A percentile compares a stretch with the other conserved stretches of the same genome.
phyloP scores from a whole-genome alignment of 92 coral and sea anemone species.

The Zoanthus solanderi region DNA sequence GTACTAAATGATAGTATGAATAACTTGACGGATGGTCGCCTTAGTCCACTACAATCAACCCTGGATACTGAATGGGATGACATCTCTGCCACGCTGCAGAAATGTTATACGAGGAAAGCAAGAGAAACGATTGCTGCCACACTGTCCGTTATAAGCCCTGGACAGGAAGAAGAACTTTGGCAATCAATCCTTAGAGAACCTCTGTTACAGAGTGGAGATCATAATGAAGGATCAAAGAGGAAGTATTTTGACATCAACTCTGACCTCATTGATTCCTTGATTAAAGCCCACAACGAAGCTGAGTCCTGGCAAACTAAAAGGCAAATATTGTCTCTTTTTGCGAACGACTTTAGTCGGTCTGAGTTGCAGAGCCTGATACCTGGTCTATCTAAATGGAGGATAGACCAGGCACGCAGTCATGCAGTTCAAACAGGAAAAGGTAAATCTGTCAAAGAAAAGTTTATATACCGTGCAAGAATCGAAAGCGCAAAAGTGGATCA shows the following conservation, averaged over 20 bases:
- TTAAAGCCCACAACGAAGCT: slow-evolving; percentile 26
- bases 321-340: background rate
- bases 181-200: slow-evolving; percentile 53
- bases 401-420: slow-evolving; percentile 18
- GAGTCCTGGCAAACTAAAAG: slow-evolving; percentile 50
- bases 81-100: slow-evolving; percentile 59
- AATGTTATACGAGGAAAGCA: slow-evolving; percentile 52
- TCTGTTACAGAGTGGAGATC: background rate
- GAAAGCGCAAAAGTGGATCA: slow-evolving; percentile 4
- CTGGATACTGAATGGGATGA: slow-evolving; percentile 63
- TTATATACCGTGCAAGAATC: background rate
- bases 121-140: slow-evolving; percentile 42
- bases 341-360: background rate
- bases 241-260: slow-evolving; percentile 55
- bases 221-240: slow-evolving; percentile 37
- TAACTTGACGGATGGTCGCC: background rate
- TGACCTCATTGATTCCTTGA: slow-evolving; percentile 41
- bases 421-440: slow-evolving; percentile 34
- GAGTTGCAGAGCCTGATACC: slow-evolving; percentile 12
- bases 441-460: slow-evolving; percentile 20
- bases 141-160: slow-evolving; percentile 58
- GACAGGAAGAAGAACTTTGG: slow-evolving; percentile 65
- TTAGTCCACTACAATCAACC: slow-evolving; percentile 41
- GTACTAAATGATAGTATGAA: slow-evolving; percentile 19
- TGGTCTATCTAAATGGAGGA: slow-evolving; percentile 24